Base-by-base conservation (phyloP, 2,113 vertebrate genomes). In the Poicephalus meyeri region DNA sequence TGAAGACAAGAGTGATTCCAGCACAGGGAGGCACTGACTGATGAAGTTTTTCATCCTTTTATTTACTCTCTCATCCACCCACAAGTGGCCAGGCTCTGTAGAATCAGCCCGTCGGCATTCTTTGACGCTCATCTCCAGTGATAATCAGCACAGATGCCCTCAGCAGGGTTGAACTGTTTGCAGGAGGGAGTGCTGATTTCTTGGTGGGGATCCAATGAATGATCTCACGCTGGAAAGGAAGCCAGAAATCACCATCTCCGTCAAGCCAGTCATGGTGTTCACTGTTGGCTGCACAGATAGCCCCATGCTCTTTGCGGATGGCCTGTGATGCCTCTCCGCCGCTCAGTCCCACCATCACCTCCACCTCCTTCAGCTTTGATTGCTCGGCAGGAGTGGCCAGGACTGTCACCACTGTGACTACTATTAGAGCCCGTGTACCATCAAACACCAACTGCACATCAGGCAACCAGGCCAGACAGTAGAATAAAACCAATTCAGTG, bases 111-210 rank as follows among this genome's bases (percentile, higher is more conserved):
- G 50, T 87, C 0, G 2, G 95, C 7, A 0, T 79, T 94, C 69
- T 69, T 91, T 56, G 80, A 86, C 80, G 56, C 65, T 90, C 90
- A 46, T 79, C 70, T 16, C 37, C 23, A 61, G 80, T 3, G 28
- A 94, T 47, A 93, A 92, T 16, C 93, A 81, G 92, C 96, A 93
- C 96, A 97, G 96, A 97, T 96, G 96, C 94, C 86, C 96, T 94
- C 96, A 92, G 96, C 95, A 84, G 95, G 95, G 80, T 5, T 81
- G 96, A 95, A 16, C 69, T 9, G 4, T 69, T 81, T 76, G 83
- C 1, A 0, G 80, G 77, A 96, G 72, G 28, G 83, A 94, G 77
- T 56, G 86, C 76, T 86, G 95, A 19, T 76, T 79, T 81, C 61
- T 88, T 97, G 96, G 77, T 92, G 65, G 61, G 65, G 78, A 88